Evolutionary conservation across 2,888 invertebrate genomes (phyloP), one percentile per base, ranked within the genome.

Genomic region (Neoascia interrupta): DNA sequence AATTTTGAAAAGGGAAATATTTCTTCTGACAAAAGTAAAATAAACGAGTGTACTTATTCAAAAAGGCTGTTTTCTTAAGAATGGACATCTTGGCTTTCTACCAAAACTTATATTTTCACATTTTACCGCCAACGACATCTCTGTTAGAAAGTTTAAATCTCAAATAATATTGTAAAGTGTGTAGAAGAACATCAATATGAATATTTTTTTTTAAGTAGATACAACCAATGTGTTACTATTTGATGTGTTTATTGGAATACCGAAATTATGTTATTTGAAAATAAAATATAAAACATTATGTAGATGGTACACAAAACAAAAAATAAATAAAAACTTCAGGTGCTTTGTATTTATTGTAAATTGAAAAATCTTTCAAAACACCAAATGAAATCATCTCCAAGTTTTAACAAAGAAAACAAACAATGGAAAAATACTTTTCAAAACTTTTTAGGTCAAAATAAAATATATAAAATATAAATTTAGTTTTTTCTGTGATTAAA

Each of bases 401-500:
- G 15, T 70, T 68, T 58, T 43, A 69, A 51, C 49, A 6, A 31
- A 31, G 2, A 31, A 31, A 31, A 3, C 31, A 31, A 31, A n/a
- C n/a, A n/a, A n/a, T n/a, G n/a, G n/a, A n/a, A 31, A 31, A 53
- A 70, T 53, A 61, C 51, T 60, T 69, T 69, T 69, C 41, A 36
- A 45, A 53, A 58, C 51, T 60, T 72, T 76, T 72, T 76, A 76
- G 64, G 58, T 64, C 34, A 70, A 54, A 69, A 53, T 26, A 28
- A 61, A 41, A 53, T 36, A 8, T 36, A 63, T 49, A 73, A 68
- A 49, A 76, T 41, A 66, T 66, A 68, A 73, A 79, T 73, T 79
- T 79, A 73, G 63, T 72, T 79, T 75, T 37, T 73, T 73, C 79
- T 79, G 79, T 79, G 79, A 79, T 86, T 85, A 84, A 87, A 86